Conservation (phyloP, 2,888 invertebrate genomes). For the Cerastis rubricosa region DNA sequence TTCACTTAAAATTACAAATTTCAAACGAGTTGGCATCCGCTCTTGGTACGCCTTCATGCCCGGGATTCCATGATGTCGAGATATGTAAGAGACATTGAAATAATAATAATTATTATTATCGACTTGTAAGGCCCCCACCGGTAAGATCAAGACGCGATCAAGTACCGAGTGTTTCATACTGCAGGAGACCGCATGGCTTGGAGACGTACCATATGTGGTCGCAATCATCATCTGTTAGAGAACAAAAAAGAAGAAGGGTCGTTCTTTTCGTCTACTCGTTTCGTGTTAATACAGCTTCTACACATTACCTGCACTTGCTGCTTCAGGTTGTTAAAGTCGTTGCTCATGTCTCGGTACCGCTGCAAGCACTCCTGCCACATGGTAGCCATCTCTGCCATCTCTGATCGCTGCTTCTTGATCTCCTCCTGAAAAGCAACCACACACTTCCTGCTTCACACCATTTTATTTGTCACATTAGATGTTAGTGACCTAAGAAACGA, state of each 20-base stretch:
- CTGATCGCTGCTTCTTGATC: conserved; percentile 86
- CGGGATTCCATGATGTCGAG: neutral
- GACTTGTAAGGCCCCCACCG: neutral
- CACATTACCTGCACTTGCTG: conserved; percentile 77
- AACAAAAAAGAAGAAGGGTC: neutral
- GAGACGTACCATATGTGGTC: no score
- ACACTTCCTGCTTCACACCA: neutral
- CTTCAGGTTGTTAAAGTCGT: conserved; percentile 86
- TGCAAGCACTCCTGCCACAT: conserved; percentile 89
- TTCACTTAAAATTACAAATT: neutral
- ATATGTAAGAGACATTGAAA: neutral
- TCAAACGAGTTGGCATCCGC: neutral
- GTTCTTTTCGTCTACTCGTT: neutral
- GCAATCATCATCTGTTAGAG: no score
- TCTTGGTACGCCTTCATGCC: neutral
- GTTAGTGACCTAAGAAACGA: neutral
- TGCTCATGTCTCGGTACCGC: conserved; percentile 88
- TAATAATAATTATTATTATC: neutral
- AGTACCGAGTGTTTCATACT: no score
- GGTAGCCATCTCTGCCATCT: conserved; percentile 87
- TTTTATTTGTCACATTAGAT: neutral
- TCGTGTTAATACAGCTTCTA: neutral
- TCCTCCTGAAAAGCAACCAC: conserved; percentile 78
- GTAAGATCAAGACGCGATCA: no score
- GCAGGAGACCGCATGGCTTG: no score